These are phyloP conservation scores for Philypnodon macrostomus DNA, from an alignment of 2,797 vertebrate species.

Conservation along the genomic window DNA sequence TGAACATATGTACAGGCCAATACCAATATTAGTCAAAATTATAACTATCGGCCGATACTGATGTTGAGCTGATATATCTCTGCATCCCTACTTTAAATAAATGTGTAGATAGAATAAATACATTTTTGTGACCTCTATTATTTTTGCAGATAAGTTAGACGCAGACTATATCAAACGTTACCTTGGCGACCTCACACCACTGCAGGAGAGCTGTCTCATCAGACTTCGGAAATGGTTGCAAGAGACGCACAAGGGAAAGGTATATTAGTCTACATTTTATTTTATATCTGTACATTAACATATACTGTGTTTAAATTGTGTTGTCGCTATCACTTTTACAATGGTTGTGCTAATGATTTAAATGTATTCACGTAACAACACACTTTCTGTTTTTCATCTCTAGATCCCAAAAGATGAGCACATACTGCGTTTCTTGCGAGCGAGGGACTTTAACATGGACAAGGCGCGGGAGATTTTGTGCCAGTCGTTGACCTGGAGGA, in stretches of 20 bases:
- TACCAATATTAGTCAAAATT: too few relatives aligned
- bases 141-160: constrained; percentile 87
- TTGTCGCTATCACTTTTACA: too few relatives aligned
- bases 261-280: too few relatives aligned
- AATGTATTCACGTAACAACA: neutral
- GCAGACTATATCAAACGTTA: constrained; percentile 97
- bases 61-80: too few relatives aligned
- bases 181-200: constrained; percentile 91
- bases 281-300: too few relatives aligned
- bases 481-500: constrained; percentile 93
- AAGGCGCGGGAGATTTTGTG: constrained; percentile 91
- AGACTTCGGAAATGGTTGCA: constrained; percentile 94
- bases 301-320: too few relatives aligned
- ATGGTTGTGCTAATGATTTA: neutral
- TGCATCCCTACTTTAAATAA: neutral
- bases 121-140: constrained; percentile 15
- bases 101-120: too few relatives aligned
- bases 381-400: neutral
- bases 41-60: too few relatives aligned
- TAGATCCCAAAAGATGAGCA: constrained; percentile 97
- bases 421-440: constrained; percentile 91
- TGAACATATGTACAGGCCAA: too few relatives aligned
- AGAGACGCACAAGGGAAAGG: constrained; percentile 96
- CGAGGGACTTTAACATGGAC: constrained; percentile 94
- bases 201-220: constrained; percentile 98